Conservation (phyloP, 1,140 invertebrate genomes). For the Amyelois transitella region DNA sequence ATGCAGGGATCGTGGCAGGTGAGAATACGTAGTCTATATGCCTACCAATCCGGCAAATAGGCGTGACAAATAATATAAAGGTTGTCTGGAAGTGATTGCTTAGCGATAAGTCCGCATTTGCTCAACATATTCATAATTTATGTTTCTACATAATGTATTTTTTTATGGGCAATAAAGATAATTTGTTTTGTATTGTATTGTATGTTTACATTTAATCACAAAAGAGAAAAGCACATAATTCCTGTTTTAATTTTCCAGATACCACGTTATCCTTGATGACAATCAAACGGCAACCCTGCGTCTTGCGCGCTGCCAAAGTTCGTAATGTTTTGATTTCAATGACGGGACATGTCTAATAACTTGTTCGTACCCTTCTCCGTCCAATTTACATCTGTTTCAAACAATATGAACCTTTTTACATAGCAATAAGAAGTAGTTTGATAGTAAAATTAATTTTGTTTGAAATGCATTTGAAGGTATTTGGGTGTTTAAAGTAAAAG, state of each 20-base stretch:
- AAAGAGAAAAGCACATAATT: too few species aligned
- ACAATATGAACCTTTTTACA: background rate
- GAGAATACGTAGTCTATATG: too few species aligned
- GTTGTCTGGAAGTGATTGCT: too few species aligned
- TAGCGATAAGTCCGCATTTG: too few species aligned
- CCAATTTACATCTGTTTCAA: background rate
- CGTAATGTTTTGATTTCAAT: constrained; percentile 56
- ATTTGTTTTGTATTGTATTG: too few species aligned
- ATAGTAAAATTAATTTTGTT: background rate
- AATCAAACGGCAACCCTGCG: background rate
- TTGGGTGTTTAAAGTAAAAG: constrained; percentile 28
- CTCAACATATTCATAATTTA: too few species aligned
- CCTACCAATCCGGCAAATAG: too few species aligned
- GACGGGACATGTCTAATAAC: constrained; percentile 52
- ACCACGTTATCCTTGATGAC: constrained; percentile 13
- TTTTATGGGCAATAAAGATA: too few species aligned
- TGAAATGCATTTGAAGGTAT: constrained; percentile 14
- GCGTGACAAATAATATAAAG: too few species aligned
- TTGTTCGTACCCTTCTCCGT: constrained; percentile 26
- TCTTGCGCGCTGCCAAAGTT: constrained; percentile 22
- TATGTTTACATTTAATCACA: too few species aligned
- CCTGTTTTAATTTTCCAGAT: constrained; percentile 13
- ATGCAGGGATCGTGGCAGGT: too few species aligned
- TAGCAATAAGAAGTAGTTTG: background rate
- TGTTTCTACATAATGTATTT: too few species aligned